Evolutionary conservation across 2,888 invertebrate species (phyloP).

Genomic region (Drosophila greeni): DNA sequence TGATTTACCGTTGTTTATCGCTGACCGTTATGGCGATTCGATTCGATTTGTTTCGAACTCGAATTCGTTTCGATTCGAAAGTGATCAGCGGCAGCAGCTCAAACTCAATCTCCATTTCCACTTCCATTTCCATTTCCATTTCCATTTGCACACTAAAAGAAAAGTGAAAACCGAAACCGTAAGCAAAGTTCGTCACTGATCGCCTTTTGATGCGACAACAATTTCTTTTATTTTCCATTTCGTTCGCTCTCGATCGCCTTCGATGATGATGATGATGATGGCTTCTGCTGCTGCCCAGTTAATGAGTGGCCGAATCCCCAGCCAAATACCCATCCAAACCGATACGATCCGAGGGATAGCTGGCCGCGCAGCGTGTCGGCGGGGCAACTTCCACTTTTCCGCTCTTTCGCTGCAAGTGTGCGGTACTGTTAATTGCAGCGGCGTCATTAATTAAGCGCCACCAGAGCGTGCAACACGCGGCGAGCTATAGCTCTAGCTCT

Average conservation of each 20-base stretch:
- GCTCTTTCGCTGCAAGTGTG: constrained; percentile 36
- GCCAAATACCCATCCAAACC: background rate
- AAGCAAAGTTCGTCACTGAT: constrained; percentile 20
- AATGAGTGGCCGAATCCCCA: constrained; percentile 34
- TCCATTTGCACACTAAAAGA: constrained; percentile 39
- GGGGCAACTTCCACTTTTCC: constrained; percentile 42
- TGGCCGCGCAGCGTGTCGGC: constrained; percentile 38
- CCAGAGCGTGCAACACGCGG: constrained; percentile 68
- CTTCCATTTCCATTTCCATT: constrained; percentile 27
- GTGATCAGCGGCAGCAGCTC: constrained; percentile 49
- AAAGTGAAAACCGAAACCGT: constrained; percentile 68
- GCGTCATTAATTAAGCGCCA: constrained; percentile 70
- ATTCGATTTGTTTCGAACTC: constrained; percentile 16
- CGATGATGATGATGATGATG: constrained; percentile 1
- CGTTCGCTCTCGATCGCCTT: constrained; percentile 42
- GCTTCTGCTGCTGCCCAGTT: constrained; percentile 40
- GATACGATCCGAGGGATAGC: background rate
- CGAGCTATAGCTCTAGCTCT: background rate
- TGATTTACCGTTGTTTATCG: constrained; percentile 62
- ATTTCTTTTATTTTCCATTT: constrained; percentile 42
- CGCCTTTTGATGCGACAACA: constrained; percentile 53
- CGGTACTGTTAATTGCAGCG: constrained; percentile 57
- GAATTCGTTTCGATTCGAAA: constrained; percentile 67
- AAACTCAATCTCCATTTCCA: constrained; percentile 6
- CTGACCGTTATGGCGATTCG: constrained; percentile 32